A percentile compares a stretch with the other conserved stretches of the same genome.
Conservation (phyloP, 2,797 vertebrate species). For the Sebastes elongatus region DNA sequence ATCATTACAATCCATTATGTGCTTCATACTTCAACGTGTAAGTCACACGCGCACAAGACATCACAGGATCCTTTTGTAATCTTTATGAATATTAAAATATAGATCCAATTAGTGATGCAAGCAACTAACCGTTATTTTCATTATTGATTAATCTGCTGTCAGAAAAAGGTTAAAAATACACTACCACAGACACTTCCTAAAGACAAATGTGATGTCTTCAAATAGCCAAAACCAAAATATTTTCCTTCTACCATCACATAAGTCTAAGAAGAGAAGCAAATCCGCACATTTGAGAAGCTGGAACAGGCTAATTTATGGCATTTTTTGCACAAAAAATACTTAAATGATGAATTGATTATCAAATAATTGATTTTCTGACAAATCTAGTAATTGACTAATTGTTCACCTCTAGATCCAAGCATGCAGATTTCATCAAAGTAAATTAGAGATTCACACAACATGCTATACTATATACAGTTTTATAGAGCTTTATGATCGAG, state of each 20-base stretch:
- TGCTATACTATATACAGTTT: neutral
- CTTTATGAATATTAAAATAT: neutral
- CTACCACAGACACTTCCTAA: neutral
- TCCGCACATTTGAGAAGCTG: neutral
- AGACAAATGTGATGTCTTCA: neutral
- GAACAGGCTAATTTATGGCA: neutral
- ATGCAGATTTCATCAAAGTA: neutral
- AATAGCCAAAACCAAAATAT: neutral
- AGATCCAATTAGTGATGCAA: neutral
- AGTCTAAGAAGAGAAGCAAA: neutral
- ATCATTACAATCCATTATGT: conserved; percentile 5
- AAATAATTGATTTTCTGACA: neutral
- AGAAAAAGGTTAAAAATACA: neutral
- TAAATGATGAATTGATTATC: neutral
- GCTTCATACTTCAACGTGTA: neutral
- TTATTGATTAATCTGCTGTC: neutral
- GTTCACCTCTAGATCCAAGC: neutral
- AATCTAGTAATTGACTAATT: neutral
- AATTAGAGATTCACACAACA: neutral
- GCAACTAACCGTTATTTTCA: neutral
- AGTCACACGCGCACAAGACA: neutral
- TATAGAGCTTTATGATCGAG: neutral
- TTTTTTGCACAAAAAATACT: neutral
- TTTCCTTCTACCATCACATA: neutral
- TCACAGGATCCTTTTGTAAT: neutral